Conservation (phyloP, 1,140 invertebrate species). For the Caenorhabditis inopinata region DNA sequence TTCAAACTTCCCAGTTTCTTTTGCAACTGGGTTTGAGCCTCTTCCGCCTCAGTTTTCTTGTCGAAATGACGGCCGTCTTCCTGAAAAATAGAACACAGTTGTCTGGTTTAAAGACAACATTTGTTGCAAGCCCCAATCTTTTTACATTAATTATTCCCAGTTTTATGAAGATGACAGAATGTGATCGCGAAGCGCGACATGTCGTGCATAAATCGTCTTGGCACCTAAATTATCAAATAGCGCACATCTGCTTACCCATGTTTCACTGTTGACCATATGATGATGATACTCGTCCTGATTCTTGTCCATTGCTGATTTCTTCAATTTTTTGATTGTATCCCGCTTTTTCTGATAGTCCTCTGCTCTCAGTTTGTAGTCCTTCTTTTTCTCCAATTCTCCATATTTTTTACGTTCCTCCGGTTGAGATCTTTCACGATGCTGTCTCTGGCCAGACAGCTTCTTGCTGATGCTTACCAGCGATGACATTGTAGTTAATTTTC, state of each 20-base stretch:
- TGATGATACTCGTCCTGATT: slow-evolving; percentile 99
- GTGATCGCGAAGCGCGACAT: too few species aligned
- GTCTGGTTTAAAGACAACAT: background rate
- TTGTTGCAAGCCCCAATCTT: too few species aligned
- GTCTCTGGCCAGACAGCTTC: slow-evolving; percentile 41
- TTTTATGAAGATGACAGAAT: too few species aligned
- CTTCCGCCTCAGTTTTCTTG: slow-evolving; percentile 36
- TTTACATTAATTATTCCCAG: too few species aligned
- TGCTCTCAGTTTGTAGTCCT: slow-evolving; percentile 85
- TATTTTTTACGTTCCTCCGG: slow-evolving; percentile 78
- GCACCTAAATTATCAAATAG: too few species aligned
- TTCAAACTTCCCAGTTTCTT: slow-evolving; percentile 84
- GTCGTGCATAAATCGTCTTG: too few species aligned
- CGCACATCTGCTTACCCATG: slow-evolving; percentile 75
- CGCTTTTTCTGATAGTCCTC: slow-evolving; percentile 74
- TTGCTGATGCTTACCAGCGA: slow-evolving; percentile 40
- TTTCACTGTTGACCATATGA: slow-evolving; percentile 91
- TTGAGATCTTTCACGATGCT: slow-evolving; percentile 71
- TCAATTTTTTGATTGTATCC: slow-evolving; percentile 78
- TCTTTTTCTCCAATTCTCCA: slow-evolving; percentile 90
- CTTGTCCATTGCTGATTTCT: slow-evolving; percentile 80
- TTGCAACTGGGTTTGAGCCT: slow-evolving; percentile 76
- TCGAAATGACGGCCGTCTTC: slow-evolving; percentile 42
- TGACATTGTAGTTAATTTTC: slow-evolving; percentile 31
- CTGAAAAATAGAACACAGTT: slow-evolving; percentile 5